These are phyloP conservation scores for Drosophila greeni DNA, from an alignment of 2,888 invertebrate species.

Conservation along the genomic window DNA sequence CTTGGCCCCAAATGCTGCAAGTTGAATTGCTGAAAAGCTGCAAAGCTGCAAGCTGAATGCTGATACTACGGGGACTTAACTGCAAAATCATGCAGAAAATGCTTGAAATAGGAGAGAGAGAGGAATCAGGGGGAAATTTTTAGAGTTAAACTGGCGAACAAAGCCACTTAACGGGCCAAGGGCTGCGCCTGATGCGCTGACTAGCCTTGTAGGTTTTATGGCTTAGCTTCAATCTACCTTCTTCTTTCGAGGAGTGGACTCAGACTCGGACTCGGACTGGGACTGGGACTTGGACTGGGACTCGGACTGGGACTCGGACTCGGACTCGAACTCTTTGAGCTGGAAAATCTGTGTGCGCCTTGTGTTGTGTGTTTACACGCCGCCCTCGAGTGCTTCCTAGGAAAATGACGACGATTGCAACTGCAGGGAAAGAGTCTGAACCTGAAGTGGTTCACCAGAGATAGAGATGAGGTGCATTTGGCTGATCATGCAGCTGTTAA, in stretches of 20 bases:
- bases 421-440: slow-evolving; percentile 36
- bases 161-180: slow-evolving; percentile 66
- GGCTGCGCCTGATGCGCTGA: slow-evolving; percentile 49
- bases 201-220: slow-evolving; percentile 61
- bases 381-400: slow-evolving; percentile 68
- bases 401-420: slow-evolving; percentile 63
- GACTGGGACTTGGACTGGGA: background rate
- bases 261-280: slow-evolving; percentile 1
- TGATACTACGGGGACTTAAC: slow-evolving; percentile 52
- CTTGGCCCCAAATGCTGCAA: slow-evolving; percentile 29
- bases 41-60: slow-evolving; percentile 4
- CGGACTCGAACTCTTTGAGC: background rate
- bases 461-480: slow-evolving; percentile 54
- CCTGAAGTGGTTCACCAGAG: slow-evolving; percentile 52
- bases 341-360: slow-evolving; percentile 52
- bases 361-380: slow-evolving; percentile 63
- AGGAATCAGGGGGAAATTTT: background rate
- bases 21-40: slow-evolving; percentile 1
- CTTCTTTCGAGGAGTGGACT: slow-evolving; percentile 1
- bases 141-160: slow-evolving; percentile 48
- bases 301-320: background rate
- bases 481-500: slow-evolving; percentile 60
- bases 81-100: slow-evolving; percentile 69
- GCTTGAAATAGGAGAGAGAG: slow-evolving; percentile 9
- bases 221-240: slow-evolving; percentile 18